These are phyloP conservation scores for Pangasius sanitwongsei DNA, from an alignment of 2,797 vertebrate species.

Conservation along the genomic window DNA sequence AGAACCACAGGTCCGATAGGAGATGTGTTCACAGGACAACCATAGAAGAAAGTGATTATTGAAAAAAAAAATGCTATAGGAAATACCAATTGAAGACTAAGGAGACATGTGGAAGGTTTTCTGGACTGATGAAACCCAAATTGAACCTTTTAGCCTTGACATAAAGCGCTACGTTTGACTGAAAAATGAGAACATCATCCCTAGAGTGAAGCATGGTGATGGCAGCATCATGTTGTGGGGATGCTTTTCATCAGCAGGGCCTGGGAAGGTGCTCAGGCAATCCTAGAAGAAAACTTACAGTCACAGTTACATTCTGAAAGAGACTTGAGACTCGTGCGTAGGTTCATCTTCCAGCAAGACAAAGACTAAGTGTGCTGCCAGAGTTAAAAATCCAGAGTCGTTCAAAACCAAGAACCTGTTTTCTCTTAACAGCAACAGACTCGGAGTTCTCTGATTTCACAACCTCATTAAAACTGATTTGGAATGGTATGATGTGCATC, in stretches of 20 bases:
- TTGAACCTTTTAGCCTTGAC: not conserved
- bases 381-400: not conserved
- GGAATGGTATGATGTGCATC: not conserved
- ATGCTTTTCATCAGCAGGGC: not conserved
- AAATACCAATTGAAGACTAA: not conserved
- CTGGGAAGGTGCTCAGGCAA: not conserved
- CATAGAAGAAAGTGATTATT: not conserved
- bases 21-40: not conserved
- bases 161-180: not conserved
- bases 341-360: not conserved
- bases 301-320: not conserved
- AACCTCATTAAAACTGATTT: not conserved
- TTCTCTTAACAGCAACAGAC: not conserved
- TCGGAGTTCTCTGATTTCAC: not conserved
- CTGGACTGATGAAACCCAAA: not conserved
- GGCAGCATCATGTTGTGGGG: not conserved
- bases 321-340: not conserved
- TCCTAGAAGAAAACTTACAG: not conserved
- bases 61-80: too few species aligned
- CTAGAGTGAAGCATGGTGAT: not conserved
- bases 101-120: not conserved
- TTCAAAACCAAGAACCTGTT: not conserved
- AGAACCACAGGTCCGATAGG: not conserved
- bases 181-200: too few species aligned
- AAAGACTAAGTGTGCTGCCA: not conserved